A percentile compares a stretch with the other conserved stretches of the same genome.
Conservation (phyloP, 1,140 invertebrate species). For the Leptopilina clavipes region DNA sequence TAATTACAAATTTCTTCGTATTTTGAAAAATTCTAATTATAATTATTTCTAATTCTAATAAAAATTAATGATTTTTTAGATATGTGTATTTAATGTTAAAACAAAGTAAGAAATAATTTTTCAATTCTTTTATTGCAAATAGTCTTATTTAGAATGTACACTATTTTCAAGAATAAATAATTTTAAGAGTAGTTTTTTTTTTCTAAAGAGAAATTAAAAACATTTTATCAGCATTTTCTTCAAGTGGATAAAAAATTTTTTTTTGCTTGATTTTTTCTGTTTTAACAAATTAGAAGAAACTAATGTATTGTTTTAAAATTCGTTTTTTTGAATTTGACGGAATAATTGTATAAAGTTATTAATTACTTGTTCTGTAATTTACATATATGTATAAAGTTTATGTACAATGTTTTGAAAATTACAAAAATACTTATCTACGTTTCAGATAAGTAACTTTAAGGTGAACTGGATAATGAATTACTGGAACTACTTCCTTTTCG, state of each 20-base stretch:
- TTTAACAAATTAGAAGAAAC: background rate
- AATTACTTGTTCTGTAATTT: slow-evolving; percentile 19
- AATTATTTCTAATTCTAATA: too few species aligned
- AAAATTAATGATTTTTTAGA: background rate
- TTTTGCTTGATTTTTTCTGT: background rate
- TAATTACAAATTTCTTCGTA: background rate
- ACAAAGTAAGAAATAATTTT: background rate
- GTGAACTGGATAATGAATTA: slow-evolving; percentile 63
- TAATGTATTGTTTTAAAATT: background rate
- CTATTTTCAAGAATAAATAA: slow-evolving; percentile 4
- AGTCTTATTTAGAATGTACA: background rate
- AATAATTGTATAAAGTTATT: background rate
- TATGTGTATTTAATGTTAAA: background rate
- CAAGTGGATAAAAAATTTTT: background rate
- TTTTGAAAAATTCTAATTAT: background rate
- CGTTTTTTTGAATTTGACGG: slow-evolving; percentile 38
- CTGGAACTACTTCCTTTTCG: slow-evolving; percentile 67
- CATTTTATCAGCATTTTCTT: background rate
- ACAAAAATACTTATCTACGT: slow-evolving; percentile 23
- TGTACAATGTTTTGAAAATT: background rate
- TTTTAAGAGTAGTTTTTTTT: background rate
- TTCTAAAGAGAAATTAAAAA: background rate
- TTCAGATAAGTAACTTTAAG: slow-evolving; percentile 51
- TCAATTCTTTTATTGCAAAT: background rate
- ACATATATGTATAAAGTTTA: slow-evolving; percentile 32